Percentiles rank a stretch among this genome's conserved stretches.
Conservation (phyloP, 2,797 vertebrate genomes). For the Malurus leucopterus region DNA sequence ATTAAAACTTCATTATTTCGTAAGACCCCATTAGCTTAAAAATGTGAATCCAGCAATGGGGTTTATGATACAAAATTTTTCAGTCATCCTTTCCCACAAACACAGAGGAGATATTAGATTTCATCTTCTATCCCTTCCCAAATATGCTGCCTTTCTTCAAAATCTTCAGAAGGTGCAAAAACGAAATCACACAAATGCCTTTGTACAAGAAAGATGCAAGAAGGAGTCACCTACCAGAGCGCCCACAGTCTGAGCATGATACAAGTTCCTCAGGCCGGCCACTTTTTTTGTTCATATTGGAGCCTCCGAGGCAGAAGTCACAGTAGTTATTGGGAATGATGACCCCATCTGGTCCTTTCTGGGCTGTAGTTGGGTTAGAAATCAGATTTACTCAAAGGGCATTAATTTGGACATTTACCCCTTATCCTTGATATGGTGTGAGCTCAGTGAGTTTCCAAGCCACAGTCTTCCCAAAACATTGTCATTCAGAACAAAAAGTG, state of each 20-base stretch:
- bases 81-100: background rate
- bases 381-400: constrained; percentile 24
- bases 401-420: background rate
- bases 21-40: constrained; percentile 15
- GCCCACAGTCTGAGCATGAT: constrained; percentile 96
- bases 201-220: constrained; percentile 34
- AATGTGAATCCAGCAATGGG: background rate
- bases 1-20: constrained; percentile 3
- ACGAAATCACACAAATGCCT: background rate
- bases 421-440: background rate
- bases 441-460: background rate
- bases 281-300: constrained; percentile 94
- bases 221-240: constrained; percentile 87
- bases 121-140: background rate
- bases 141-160: background rate
- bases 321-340: constrained; percentile 98
- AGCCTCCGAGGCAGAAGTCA: constrained; percentile 97
- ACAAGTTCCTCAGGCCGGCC: constrained; percentile 94
- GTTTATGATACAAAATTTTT: background rate
- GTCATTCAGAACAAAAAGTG: background rate
- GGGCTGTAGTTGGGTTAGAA: constrained; percentile 77
- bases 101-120: background rate
- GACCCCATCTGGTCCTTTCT: constrained; percentile 88
- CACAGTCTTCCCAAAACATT: background rate
- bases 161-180: background rate